Conservation (phyloP, 37 sponge, comb jelly and placozoan species). For the Aphrocallistes beatrix region DNA sequence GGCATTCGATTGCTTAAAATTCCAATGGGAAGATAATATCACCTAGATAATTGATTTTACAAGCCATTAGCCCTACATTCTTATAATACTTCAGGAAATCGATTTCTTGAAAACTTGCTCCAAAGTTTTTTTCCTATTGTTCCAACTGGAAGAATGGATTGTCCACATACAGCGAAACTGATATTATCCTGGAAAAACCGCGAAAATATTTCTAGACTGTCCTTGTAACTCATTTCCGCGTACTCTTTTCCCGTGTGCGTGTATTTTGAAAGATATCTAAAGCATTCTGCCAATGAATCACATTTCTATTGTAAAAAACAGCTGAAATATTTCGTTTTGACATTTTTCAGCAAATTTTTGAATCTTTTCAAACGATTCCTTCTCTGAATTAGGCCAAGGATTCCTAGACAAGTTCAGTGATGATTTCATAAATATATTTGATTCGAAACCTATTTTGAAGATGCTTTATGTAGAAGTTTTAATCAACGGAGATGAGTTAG, state of each 20-base stretch:
- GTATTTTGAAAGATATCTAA: not conserved
- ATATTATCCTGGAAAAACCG: not conserved
- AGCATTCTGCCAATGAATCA: not conserved
- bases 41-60: not conserved
- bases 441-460: not conserved
- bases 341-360: not conserved
- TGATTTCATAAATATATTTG: not conserved
- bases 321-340: not conserved
- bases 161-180: not conserved
- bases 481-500: not conserved
- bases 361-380: not conserved
- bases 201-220: not conserved
- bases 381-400: not conserved
- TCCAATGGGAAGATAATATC: not conserved
- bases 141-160: not conserved
- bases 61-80: not conserved
- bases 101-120: not conserved
- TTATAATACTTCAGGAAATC: not conserved
- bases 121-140: not conserved
- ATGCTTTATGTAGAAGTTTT: not conserved
- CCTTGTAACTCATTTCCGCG: constrained; percentile 10
- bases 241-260: not conserved
- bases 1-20: not conserved
- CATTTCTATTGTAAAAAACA: not conserved
- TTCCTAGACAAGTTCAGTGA: not conserved